A percentile compares a stretch with the other conserved stretches of the same genome.
Conservation (phyloP, 2,113 vertebrate genomes). For the Asarcornis scutulata region DNA sequence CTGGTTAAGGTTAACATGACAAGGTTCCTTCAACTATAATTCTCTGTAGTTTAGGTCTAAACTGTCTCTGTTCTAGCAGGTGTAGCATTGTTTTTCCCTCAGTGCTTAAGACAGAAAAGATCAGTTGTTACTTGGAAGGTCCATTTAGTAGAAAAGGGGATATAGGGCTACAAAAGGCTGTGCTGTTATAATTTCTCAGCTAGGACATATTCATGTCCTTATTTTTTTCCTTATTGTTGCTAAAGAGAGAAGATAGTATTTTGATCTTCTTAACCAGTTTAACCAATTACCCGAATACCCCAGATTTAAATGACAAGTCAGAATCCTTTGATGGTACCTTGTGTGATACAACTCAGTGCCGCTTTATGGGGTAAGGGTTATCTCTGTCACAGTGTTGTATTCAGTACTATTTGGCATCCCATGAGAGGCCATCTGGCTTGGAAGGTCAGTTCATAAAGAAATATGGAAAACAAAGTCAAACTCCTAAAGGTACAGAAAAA, state of each 20-base stretch:
- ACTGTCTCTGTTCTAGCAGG: background rate
- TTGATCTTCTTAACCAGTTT: background rate
- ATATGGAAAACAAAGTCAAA: background rate
- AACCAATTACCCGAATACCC: background rate
- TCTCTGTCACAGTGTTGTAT: background rate
- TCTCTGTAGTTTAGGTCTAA: background rate
- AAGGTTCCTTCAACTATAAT: background rate
- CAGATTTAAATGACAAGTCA: background rate
- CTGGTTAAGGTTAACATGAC: background rate
- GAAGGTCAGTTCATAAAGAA: background rate
- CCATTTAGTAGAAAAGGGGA: background rate
- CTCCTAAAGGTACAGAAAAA: background rate
- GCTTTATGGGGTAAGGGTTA: background rate
- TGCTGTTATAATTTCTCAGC: background rate
- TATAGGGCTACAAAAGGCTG: background rate
- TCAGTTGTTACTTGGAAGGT: background rate
- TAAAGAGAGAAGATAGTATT: background rate
- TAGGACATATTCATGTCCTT: background rate
- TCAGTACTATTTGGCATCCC: background rate
- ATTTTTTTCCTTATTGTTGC: background rate
- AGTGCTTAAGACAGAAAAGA: background rate
- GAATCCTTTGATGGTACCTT: background rate
- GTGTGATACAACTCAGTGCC: rapidly evolving
- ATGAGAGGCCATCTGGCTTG: background rate
- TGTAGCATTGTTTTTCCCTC: background rate